Conservation (phyloP, 1,140 invertebrate genomes). For the Pogonomyrmex californicus region DNA sequence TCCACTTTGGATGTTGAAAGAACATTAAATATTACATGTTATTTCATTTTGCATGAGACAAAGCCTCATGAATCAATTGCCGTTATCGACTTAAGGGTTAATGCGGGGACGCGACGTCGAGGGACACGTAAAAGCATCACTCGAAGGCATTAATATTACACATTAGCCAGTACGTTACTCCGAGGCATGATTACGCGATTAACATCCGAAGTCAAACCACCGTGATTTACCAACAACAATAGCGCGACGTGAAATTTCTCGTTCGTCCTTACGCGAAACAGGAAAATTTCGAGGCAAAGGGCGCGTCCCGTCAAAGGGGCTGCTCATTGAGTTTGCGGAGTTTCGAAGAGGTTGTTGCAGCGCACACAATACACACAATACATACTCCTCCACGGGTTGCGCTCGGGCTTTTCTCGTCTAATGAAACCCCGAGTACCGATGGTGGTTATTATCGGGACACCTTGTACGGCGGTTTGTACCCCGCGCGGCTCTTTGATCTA, state of each 20-base stretch:
- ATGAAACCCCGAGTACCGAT: constrained; percentile 57
- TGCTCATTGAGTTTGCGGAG: constrained; percentile 60
- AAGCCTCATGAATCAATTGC: neutral
- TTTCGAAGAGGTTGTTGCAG: constrained; percentile 34
- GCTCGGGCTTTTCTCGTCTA: constrained; percentile 30
- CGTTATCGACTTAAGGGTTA: neutral
- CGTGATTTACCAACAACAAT: constrained; percentile 5
- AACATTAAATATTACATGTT: neutral
- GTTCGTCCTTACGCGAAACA: neutral
- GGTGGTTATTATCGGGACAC: constrained; percentile 53
- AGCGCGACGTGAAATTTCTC: constrained; percentile 21
- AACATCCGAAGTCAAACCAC: neutral
- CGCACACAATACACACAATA: neutral
- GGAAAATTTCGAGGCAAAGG: constrained; percentile 38
- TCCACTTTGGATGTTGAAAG: neutral
- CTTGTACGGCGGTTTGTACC: constrained; percentile 20
- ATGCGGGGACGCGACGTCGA: neutral
- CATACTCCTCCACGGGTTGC: neutral
- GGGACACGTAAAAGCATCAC: neutral
- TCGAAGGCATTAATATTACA: constrained; percentile 36
- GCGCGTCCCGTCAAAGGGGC: constrained; percentile 34
- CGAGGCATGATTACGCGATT: neutral
- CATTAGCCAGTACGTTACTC: neutral
- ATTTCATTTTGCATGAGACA: neutral
- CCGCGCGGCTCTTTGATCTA: constrained; percentile 63